These are phyloP conservation scores for Dreissena polymorpha DNA, from an alignment of 1,140 invertebrate genomes.

Conservation along the genomic window DNA sequence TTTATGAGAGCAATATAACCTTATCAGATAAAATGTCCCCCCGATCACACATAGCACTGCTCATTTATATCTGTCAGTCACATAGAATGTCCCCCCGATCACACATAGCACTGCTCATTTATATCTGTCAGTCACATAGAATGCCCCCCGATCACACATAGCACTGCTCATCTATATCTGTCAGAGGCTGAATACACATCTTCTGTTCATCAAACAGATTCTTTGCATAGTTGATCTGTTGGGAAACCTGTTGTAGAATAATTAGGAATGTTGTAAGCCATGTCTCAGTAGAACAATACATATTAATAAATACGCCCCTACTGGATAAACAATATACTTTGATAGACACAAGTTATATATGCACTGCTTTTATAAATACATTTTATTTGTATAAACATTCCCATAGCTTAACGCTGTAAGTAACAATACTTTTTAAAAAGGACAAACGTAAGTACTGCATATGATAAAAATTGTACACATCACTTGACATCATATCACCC, in stretches of 20 bases:
- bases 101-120: no score
- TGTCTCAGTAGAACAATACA: neutral
- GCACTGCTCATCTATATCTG: slow-evolving; percentile 17
- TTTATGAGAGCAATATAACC: no score
- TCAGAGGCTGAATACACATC: slow-evolving; percentile 2
- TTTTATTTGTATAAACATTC: neutral
- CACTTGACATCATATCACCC: no score
- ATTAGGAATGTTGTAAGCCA: neutral
- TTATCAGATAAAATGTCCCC: no score
- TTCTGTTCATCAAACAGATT: slow-evolving; percentile 53
- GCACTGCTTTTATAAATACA: neutral
- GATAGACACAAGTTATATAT: neutral
- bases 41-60: no score
- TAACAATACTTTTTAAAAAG: no score
- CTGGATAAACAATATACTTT: neutral
- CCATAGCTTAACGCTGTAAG: no score
- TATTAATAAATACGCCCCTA: neutral
- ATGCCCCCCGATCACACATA: neutral
- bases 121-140: no score
- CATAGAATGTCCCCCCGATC: no score
- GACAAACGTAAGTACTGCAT: no score
- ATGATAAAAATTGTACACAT: no score
- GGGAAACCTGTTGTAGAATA: slow-evolving; percentile 33
- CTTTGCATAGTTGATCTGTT: slow-evolving; percentile 55
- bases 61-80: no score